Evolutionary conservation across 2,888 invertebrate genomes (phyloP).

Genomic region (Zaprionus lineosus): DNA sequence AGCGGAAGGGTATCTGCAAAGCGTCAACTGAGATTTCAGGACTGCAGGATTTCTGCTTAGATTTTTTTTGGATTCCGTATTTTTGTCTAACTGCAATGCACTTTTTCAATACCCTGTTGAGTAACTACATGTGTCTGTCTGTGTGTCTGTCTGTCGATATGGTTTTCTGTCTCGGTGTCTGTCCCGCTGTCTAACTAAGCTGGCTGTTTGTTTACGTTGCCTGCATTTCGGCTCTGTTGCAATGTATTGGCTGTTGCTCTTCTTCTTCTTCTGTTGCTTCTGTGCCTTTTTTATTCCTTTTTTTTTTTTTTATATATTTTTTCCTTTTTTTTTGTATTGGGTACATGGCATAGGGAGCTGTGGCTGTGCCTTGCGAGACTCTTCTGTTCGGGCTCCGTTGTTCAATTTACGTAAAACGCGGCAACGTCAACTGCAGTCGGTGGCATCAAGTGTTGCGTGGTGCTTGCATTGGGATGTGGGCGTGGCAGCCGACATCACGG

Average conservation of each 20-base stretch:
- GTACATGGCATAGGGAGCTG: slow-evolving; percentile 11
- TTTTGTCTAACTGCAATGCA: slow-evolving; percentile 61
- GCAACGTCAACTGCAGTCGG: slow-evolving; percentile 72
- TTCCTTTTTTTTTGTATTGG: slow-evolving; percentile 44
- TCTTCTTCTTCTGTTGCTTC: slow-evolving; percentile 1
- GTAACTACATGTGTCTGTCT: neutral
- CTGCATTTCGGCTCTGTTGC: slow-evolving; percentile 64
- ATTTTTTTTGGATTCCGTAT: slow-evolving; percentile 14
- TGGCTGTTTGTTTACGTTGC: slow-evolving; percentile 33
- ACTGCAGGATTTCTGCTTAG: slow-evolving; percentile 3
- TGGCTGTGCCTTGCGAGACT: slow-evolving; percentile 45
- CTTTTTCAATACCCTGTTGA: slow-evolving; percentile 59
- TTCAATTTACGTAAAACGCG: slow-evolving; percentile 76
- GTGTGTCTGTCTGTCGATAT: neutral
- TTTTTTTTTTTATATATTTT: slow-evolving; percentile 4
- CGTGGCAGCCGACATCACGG: slow-evolving; percentile 56
- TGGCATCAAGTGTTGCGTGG: slow-evolving; percentile 58
- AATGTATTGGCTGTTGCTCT: slow-evolving; percentile 38
- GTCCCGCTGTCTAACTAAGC: slow-evolving; percentile 45
- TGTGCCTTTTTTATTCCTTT: neutral
- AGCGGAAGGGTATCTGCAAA: no score
- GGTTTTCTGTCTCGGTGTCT: neutral
- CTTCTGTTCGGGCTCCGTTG: slow-evolving; percentile 48
- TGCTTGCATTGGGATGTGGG: slow-evolving; percentile 30
- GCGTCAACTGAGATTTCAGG: no score